Evolutionary conservation across 2,888 invertebrate species (phyloP), one percentile per base, ranked within the genome.

Genomic region (Lasioglossum oenotherae): DNA sequence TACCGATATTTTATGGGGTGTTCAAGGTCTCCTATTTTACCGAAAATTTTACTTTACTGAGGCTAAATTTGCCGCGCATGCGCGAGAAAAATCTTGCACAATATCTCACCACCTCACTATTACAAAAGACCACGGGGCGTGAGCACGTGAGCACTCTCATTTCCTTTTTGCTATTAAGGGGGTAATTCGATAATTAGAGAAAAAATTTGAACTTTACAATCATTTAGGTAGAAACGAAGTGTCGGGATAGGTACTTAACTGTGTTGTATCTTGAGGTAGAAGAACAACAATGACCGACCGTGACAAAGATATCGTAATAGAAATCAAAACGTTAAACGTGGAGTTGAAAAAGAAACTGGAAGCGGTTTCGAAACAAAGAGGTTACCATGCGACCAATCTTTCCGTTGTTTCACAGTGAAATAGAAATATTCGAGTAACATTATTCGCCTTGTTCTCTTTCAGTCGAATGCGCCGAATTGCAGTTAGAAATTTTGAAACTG

Each of bases 401-500:
- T 19, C 8, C 41, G 19, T 14, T 10, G 19, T 71, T 14, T 4
- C 12, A 5, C 31, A n/a, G 31, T 44, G 12, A 23, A 44, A n/a
- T 44, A 16, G 6, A 10, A 46, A 27, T 38, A 0, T 2, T 19
- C 12, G 0, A 53, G 16, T 23, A n/a, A 23, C 49, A 49, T 44
- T 49, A 57, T 44, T 49, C 27, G 6, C 23, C 19, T 69, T 16
- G 3, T 75, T 53, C 31, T n/a, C 27, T 75, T 84, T 64, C 69
- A 93, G 93, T 89, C n/a, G 88, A 92, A 31, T 91, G 89, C 27
- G 91, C 90, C 10, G 86, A 90, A 67, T 46, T 90, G 64, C 91
- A 92, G 71, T 64, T 93, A 69, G 87, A 87, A 44, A 75, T 90
- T 44, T 49, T 92, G 41, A 83, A 83, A 27, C 81, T 93, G 16